Percentiles rank a stretch among this genome's conserved stretches.
Conservation (phyloP, 2,888 invertebrate genomes). For the Lasioglossum morio region DNA sequence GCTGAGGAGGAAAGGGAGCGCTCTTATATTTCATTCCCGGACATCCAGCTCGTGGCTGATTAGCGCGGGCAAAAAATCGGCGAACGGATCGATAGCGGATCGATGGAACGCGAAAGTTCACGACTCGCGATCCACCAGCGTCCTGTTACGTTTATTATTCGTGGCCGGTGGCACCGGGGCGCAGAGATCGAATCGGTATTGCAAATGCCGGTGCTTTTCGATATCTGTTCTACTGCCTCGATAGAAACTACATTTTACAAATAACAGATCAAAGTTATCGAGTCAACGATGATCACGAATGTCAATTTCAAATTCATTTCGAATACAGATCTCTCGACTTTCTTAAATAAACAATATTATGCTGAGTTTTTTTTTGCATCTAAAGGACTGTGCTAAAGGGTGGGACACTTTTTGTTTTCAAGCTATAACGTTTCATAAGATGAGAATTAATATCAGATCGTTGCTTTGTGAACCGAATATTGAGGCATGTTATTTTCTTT, state of each 20-base stretch:
- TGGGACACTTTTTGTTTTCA: too few species aligned
- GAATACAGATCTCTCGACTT: not conserved
- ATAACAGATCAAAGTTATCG: not conserved
- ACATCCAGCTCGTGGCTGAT: slow-evolving; percentile 71
- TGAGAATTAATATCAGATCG: too few species aligned
- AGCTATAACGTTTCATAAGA: too few species aligned
- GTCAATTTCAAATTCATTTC: not conserved
- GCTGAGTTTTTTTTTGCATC: too few species aligned
- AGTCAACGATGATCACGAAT: not conserved
- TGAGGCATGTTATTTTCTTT: too few species aligned
- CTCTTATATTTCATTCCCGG: slow-evolving; percentile 66
- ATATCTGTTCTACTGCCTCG: not conserved
- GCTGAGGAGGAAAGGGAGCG: not conserved
- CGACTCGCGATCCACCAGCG: slow-evolving; percentile 33
- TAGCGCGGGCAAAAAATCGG: slow-evolving; percentile 60
- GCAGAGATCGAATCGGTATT: not conserved
- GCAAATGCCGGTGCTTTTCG: not conserved
- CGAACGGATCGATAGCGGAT: slow-evolving; percentile 66
- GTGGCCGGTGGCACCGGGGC: not conserved
- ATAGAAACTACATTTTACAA: not conserved
- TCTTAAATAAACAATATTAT: too few species aligned
- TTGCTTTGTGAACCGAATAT: too few species aligned
- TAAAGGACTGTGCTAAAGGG: too few species aligned
- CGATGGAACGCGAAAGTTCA: slow-evolving; percentile 60
- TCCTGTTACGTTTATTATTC: slow-evolving; percentile 43